phyloP scores from a whole-genome alignment of 1,140 invertebrate species.

The Brachionus sp. region DNA sequence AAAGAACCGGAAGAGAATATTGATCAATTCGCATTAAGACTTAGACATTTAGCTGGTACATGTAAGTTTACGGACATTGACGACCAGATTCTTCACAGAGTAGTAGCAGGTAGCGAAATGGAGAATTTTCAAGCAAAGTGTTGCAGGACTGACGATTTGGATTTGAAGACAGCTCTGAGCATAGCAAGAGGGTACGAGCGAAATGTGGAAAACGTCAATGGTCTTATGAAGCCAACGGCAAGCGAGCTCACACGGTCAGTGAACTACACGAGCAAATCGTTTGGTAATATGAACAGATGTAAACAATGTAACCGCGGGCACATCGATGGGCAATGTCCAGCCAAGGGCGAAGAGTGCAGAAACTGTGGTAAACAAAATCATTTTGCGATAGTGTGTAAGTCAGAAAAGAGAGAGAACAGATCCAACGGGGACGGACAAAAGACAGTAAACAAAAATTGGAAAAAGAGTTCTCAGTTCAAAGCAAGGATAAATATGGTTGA shows the following conservation, averaged over 20 bases:
- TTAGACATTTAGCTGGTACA: not conserved
- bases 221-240: not conserved
- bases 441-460: not conserved
- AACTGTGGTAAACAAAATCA: not conserved
- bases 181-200: not conserved
- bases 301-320: not conserved
- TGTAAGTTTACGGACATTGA: not conserved
- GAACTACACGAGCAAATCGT: not conserved
- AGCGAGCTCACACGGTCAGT: not conserved
- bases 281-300: not conserved
- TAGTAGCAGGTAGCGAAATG: not conserved
- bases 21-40: not conserved
- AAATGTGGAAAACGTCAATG: not conserved
- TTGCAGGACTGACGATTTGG: not conserved
- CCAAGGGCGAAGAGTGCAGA: not conserved
- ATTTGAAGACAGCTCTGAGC: not conserved
- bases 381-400: not conserved
- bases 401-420: not conserved
- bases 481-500: not conserved
- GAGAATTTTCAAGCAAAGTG: not conserved
- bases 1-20: not conserved
- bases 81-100: not conserved
- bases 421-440: not conserved
- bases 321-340: not conserved
- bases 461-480: not conserved